Evolutionary conservation across 2,888 invertebrate genomes (phyloP).

Genomic region (Griposia aprilina): DNA sequence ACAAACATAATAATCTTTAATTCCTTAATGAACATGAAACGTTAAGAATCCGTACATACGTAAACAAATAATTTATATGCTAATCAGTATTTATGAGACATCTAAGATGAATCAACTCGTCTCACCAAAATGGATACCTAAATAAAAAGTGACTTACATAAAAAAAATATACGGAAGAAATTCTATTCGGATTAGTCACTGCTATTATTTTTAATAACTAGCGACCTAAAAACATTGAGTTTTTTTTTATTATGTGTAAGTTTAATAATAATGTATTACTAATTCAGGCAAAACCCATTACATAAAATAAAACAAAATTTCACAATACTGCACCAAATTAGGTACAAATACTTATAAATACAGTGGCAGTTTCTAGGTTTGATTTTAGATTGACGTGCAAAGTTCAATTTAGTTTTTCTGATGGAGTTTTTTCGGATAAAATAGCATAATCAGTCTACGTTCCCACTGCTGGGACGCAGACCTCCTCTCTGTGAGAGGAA

Average conservation of each 20-base stretch:
- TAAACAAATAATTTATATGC: constrained; percentile 59
- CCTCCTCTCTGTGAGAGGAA: not conserved
- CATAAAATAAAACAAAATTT: too few relatives aligned
- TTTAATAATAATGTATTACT: too few relatives aligned
- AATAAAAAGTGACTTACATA: constrained; percentile 49
- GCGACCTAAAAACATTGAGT: too few relatives aligned
- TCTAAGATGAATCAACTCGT: constrained; percentile 44
- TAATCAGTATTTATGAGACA: constrained; percentile 38
- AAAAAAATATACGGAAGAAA: constrained; percentile 42
- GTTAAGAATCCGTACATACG: constrained; percentile 8
- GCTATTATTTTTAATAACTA: constrained; percentile 8
- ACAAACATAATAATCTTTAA: constrained; percentile 9
- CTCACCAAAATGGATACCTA: constrained; percentile 12
- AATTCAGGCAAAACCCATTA: too few relatives aligned
- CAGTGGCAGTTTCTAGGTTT: constrained; percentile 1
- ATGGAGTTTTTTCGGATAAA: not conserved
- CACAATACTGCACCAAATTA: too few relatives aligned
- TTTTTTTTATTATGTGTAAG: too few relatives aligned
- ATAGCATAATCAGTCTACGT: not conserved
- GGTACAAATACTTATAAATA: not conserved
- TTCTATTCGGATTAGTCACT: constrained; percentile 44
- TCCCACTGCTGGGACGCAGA: not conserved
- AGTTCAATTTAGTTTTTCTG: not conserved
- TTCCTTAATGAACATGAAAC: constrained; percentile 36
- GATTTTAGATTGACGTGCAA: not conserved